phyloP scores from a whole-genome alignment of 2,113 vertebrate genomes.

The Pachyramphus minor region DNA sequence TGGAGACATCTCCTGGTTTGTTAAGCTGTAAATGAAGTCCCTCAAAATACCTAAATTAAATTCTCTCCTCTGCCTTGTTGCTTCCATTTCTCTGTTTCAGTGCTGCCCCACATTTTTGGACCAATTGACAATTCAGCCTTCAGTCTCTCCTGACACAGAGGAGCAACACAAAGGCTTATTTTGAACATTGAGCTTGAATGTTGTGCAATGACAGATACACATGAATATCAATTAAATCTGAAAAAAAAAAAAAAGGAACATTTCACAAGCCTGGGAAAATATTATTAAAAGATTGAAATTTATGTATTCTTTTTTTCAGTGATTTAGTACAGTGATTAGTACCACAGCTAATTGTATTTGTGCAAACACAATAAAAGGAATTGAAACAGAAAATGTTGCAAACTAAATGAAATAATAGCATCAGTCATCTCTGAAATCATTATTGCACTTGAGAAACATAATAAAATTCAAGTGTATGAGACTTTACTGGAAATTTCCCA shows the following conservation, averaged over 20 bases:
- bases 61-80: not conserved
- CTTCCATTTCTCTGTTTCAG: not conserved
- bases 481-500: constrained; percentile 46
- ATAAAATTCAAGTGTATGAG: not conserved
- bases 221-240: not conserved
- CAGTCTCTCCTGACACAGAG: not conserved
- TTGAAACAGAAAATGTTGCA: not conserved
- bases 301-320: not conserved
- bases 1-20: not conserved
- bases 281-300: not conserved
- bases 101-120: not conserved
- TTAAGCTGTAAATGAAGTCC: not conserved
- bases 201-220: not conserved
- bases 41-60: not conserved
- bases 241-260: not conserved
- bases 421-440: not conserved
- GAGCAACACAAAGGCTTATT: not conserved
- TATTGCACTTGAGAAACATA: not conserved
- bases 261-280: not conserved
- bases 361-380: not conserved
- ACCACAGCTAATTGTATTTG: not conserved
- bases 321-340: not conserved
- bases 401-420: not conserved
- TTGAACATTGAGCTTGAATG: rapidly evolving
- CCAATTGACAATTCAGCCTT: not conserved